Percentiles rank a stretch among this genome's conserved stretches.
Evolutionary conservation across 2,797 vertebrate species (phyloP).

Genomic region (Trichosurus vulpecula): DNA sequence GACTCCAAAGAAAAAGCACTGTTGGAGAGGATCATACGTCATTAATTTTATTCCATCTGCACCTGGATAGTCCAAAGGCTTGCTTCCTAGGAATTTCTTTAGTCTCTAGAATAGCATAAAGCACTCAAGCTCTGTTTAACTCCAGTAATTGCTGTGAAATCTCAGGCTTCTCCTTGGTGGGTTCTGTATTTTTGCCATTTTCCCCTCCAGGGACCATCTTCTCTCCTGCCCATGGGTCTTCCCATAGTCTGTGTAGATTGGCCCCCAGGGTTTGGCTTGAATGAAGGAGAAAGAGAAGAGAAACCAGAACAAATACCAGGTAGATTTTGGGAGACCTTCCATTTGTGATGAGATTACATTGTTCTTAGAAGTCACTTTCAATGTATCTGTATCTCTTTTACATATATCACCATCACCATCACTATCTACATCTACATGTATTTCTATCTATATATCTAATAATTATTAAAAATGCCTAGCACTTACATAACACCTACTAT

Average conservation of each 20-base stretch:
- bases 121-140: not conserved
- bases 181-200: not conserved
- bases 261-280: not conserved
- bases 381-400: not conserved
- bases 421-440: not conserved
- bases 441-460: not conserved
- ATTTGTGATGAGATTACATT: slow-evolving; percentile 5
- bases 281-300: slow-evolving; percentile 1
- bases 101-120: not conserved
- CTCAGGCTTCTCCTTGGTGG: not conserved
- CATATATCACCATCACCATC: not conserved
- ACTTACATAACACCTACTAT: not conserved
- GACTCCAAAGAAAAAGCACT: slow-evolving; percentile 7
- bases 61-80: slow-evolving; percentile 8
- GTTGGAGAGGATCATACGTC: not conserved
- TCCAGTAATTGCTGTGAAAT: slow-evolving; percentile 30
- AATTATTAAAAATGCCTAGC: not conserved
- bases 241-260: slow-evolving; percentile 2
- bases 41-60: not conserved
- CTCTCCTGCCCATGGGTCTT: slow-evolving; percentile 4
- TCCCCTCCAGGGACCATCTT: slow-evolving; percentile 29
- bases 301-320: not conserved
- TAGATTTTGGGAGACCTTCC: slow-evolving; percentile 21
- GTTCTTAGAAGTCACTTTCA: slow-evolving; percentile 1
- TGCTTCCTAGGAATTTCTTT: slow-evolving; percentile 39